phyloP scores from a whole-genome alignment of 2,888 invertebrate genomes.

The Pteria penguin region DNA sequence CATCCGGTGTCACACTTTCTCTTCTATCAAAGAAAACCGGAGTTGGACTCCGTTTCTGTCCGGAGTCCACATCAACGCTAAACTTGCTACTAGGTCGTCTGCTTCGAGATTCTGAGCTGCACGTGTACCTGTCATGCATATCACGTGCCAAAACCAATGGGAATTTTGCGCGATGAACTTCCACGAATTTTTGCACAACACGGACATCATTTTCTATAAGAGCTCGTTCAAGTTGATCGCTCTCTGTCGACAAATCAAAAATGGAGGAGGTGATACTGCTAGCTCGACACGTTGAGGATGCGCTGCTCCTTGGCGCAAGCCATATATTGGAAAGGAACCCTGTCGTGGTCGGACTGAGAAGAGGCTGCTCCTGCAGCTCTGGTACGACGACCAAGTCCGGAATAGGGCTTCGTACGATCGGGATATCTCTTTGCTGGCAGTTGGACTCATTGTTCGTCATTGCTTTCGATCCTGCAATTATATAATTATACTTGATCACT shows the following conservation, averaged over 20 bases:
- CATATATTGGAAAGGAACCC: conserved; percentile 42
- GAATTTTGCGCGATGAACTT: conserved; percentile 82
- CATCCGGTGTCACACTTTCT: conserved; percentile 73
- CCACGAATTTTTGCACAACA: conserved; percentile 81
- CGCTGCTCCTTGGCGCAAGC: conserved; percentile 42
- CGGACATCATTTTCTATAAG: conserved; percentile 82
- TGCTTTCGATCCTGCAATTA: not conserved
- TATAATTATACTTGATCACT: not conserved
- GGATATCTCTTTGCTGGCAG: not conserved
- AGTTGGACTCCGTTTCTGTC: conserved; percentile 78
- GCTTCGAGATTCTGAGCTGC: conserved; percentile 56
- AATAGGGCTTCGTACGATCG: conserved; percentile 29
- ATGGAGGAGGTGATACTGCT: conserved; percentile 81
- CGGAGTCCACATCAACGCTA: conserved; percentile 78
- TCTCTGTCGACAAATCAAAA: conserved; percentile 81
- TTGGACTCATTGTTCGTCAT: not conserved
- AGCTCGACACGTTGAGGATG: conserved; percentile 53
- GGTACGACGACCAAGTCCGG: conserved; percentile 44
- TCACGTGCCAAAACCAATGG: conserved; percentile 46
- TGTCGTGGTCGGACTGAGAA: conserved; percentile 26
- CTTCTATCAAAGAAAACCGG: conserved; percentile 72
- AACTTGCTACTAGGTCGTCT: conserved; percentile 66
- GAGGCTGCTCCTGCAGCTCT: conserved; percentile 32
- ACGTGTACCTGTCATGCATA: conserved; percentile 41
- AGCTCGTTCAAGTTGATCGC: conserved; percentile 82